A percentile compares a stretch with the other conserved stretches of the same genome.
These are phyloP conservation scores for Mus musculus DNA, from an alignment of 2,113 vertebrate genomes.

Conservation along the genomic window DNA sequence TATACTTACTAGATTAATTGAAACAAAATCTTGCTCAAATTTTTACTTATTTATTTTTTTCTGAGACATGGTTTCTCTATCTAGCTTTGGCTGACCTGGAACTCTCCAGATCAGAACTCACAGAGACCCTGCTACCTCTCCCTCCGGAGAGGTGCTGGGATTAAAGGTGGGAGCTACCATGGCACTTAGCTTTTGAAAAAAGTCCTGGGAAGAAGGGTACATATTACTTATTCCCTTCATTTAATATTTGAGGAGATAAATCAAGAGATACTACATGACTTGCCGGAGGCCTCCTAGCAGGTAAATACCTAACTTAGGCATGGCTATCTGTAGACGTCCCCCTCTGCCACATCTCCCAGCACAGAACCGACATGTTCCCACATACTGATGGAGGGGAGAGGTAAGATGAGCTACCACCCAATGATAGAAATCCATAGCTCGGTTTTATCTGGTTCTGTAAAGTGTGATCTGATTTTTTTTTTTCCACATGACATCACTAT, in stretches of 20 bases:
- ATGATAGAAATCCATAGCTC: not conserved
- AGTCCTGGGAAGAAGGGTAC: not conserved
- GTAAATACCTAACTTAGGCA: not conserved
- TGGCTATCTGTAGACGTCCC: not conserved
- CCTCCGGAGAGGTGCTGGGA: not conserved
- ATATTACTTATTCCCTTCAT: not conserved
- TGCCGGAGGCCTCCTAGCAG: not conserved
- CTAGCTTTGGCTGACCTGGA: not conserved
- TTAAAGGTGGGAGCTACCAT: not conserved
- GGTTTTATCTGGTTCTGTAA: constrained; percentile 10
- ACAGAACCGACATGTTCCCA: not conserved
- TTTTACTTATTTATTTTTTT: not conserved
- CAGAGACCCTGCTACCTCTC: not conserved
- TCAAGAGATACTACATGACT: not conserved
- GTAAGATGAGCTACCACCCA: constrained; percentile 20
- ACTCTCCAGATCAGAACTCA: not conserved
- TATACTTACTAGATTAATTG: not conserved
- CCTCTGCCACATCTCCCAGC: not conserved
- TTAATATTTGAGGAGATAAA: constrained; percentile 19
- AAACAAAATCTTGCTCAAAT: not conserved
- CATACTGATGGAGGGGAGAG: not conserved
- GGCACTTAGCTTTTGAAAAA: not conserved
- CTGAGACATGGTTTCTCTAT: not conserved
- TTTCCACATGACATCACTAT: not conserved
- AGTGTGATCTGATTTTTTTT: constrained; percentile 18